A percentile compares a stretch with the other conserved stretches of the same genome.
These are phyloP conservation scores for Tolypeutes matacus DNA, from an alignment of 2,797 vertebrate genomes.

Conservation along the genomic window DNA sequence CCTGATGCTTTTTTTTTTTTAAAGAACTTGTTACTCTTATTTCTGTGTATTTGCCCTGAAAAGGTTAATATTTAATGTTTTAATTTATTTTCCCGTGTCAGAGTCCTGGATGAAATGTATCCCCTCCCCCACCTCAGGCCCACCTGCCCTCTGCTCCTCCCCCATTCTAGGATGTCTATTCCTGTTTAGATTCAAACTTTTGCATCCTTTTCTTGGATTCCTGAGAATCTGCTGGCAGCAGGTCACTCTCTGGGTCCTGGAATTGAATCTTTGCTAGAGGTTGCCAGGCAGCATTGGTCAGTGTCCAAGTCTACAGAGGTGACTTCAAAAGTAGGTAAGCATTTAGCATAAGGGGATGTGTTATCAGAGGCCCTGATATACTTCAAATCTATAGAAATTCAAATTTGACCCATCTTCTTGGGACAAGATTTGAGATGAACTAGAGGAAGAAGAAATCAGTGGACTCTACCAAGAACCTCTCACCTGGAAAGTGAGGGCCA, in stretches of 20 bases:
- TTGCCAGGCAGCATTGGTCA: background rate
- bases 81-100: background rate
- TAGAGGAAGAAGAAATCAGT: background rate
- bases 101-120: background rate
- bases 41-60: no score
- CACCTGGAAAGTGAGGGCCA: background rate
- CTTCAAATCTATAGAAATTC: background rate
- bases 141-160: slow-evolving; percentile 1
- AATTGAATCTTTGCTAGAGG: background rate
- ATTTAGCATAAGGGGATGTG: rapidly evolving
- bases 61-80: background rate
- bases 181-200: slow-evolving; percentile 67
- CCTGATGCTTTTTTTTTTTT: no score
- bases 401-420: background rate
- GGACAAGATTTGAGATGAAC: background rate
- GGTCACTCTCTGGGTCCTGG: background rate
- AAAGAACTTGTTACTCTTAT: no score
- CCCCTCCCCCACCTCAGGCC: no score
- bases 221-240: background rate
- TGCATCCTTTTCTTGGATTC: background rate
- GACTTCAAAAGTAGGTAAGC: slow-evolving; percentile 32
- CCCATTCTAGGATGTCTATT: slow-evolving; percentile 50
- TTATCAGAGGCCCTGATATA: rapidly evolving
- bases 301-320: background rate
- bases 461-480: background rate